These are phyloP conservation scores for Slavum lentiscoides DNA, from an alignment of 2,888 invertebrate species.

Conservation along the genomic window DNA sequence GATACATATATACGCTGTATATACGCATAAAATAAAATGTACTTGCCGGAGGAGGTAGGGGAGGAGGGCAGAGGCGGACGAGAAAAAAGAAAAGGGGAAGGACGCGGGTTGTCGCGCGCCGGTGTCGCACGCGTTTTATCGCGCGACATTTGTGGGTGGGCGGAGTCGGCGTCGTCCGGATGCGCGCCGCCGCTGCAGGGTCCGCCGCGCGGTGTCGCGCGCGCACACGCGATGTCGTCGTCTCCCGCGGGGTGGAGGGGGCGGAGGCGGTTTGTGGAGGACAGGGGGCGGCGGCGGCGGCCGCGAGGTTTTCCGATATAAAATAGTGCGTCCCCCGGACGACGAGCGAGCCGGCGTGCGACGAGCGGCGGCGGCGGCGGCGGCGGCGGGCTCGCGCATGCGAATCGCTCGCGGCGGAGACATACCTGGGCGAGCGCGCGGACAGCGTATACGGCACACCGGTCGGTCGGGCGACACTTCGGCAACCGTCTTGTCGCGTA, in stretches of 20 bases:
- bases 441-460: slow-evolving; percentile 19
- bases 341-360: not conserved
- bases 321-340: not conserved
- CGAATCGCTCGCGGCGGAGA: slow-evolving; percentile 36
- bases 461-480: slow-evolving; percentile 41
- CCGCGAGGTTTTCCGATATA: too few species aligned
- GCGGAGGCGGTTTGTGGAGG: not conserved
- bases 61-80: slow-evolving; percentile 19
- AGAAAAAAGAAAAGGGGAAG: slow-evolving; percentile 18
- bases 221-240: not conserved
- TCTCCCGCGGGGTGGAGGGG: not conserved
- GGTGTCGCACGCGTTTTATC: slow-evolving; percentile 35
- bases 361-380: slow-evolving; percentile 26
- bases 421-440: slow-evolving; percentile 49
- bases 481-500: slow-evolving; percentile 50
- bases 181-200: slow-evolving; percentile 23
- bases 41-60: too few species aligned
- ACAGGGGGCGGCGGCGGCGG: not conserved
- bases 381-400: too few species aligned
- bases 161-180: slow-evolving; percentile 31
- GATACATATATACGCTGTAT: too few species aligned
- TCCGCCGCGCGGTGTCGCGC: slow-evolving; percentile 29
- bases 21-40: too few species aligned
- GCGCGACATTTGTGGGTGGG: slow-evolving; percentile 31
- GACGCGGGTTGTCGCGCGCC: not conserved